Base-by-base conservation (phyloP, 2,113 vertebrate species). In the Heteronetta atricapilla region DNA sequence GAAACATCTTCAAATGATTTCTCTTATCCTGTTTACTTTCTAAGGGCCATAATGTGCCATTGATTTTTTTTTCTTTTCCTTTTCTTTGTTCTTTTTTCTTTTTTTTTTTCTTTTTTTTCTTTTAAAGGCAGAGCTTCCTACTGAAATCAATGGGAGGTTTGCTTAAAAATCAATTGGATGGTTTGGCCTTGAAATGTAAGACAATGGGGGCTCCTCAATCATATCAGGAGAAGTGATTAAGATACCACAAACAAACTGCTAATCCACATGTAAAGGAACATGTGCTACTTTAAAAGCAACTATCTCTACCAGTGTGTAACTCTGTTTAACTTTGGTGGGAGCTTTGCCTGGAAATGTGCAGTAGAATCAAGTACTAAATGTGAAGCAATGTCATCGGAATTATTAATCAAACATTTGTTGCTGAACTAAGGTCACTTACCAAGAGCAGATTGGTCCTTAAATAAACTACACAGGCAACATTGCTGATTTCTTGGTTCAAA, bases 401-500 rank as follows among this genome's bases (percentile, higher is more conserved):
- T 91, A 88, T 58, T 69, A 91, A 68, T 73, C 83, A 91, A 94
- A 91, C 38, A 34, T 69, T 82, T 95, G 50, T 53, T 76, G 86
- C 29, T 91, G 53, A 76, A 55, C 58, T 94, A 63, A 78, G 75
- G 63, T 82, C 86, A 87, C 58, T 91, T n/a, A 80, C 26, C 60
- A 93, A 88, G 40, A 97, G 82, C 46, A 89, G 88, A 88, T 74
- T 82, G 83, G n/a, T 86, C 80, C 97, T 97, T 91, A 95, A 95
- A 94, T 89, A 96, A 97, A 88, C 85, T 36, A 74, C 72, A 84
- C 74, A 89, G 66, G 77, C 80, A 96, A 91, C 84, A 95, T 74
- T 73, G 96, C 44, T 93, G 94, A 96, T 97, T 96, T 90, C 85
- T 94, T 75, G 58, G 70, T 96, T 97, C 12, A 42, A 90, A 93